A percentile compares a stretch with the other conserved stretches of the same genome.
These are phyloP conservation scores for Dromius quadrimaculatus DNA, from an alignment of 2,888 invertebrate genomes.

Conservation along the genomic window DNA sequence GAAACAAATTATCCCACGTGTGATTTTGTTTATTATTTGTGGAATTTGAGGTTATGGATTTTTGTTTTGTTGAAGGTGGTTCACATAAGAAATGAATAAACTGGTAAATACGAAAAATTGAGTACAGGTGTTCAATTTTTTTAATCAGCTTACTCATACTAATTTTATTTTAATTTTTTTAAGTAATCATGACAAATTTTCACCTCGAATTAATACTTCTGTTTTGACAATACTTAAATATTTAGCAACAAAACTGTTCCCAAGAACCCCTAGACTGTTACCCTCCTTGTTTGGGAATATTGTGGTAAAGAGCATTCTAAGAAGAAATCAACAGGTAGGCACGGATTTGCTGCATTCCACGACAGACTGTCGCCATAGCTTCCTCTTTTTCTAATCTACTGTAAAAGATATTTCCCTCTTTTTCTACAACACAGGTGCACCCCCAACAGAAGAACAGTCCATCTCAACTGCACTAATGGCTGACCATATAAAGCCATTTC, in stretches of 20 bases:
- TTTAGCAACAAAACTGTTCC: constrained; percentile 51
- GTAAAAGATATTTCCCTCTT: constrained; percentile 53
- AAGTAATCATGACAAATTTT: constrained; percentile 1
- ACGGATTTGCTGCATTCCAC: constrained; percentile 66
- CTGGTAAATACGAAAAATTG: not conserved
- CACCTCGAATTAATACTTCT: constrained; percentile 24
- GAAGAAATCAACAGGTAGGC: constrained; percentile 63
- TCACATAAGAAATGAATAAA: not conserved
- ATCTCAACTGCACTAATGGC: constrained; percentile 62
- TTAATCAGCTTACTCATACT: not conserved
- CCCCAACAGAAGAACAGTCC: constrained; percentile 53
- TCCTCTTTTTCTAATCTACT: constrained; percentile 58
- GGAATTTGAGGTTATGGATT: constrained; percentile 12
- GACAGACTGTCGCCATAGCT: constrained; percentile 64
- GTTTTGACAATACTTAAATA: constrained; percentile 50
- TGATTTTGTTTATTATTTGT: not conserved
- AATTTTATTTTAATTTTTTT: not conserved
- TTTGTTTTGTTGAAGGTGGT: constrained; percentile 1
- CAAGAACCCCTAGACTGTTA: constrained; percentile 43
- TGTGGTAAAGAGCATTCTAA: constrained; percentile 26
- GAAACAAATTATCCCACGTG: too few relatives aligned
- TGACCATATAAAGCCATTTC: constrained; percentile 63
- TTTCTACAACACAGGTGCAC: constrained; percentile 60
- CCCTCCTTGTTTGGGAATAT: not conserved
- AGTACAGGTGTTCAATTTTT: not conserved